Evolutionary conservation across 2,797 vertebrate genomes (phyloP).

Genomic region (Argya squamiceps): DNA sequence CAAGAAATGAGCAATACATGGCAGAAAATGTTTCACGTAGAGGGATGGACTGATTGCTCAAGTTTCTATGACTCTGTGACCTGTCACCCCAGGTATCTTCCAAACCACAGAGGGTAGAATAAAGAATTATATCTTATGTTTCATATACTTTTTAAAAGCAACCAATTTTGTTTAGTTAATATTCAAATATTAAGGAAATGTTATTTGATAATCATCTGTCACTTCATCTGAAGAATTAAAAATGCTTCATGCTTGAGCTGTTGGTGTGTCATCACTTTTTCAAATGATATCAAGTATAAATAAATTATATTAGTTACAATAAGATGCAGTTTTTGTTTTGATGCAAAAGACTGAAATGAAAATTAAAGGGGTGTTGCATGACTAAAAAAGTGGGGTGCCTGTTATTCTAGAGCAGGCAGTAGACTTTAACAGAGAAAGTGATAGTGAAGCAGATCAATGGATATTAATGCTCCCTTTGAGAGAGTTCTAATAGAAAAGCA

Average conservation of each 20-base stretch:
- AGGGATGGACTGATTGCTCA: neutral
- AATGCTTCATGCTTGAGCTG: constrained; percentile 68
- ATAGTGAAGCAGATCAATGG: neutral
- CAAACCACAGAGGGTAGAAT: neutral
- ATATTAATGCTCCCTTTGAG: neutral
- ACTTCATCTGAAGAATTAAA: constrained; percentile 65
- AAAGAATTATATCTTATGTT: neutral
- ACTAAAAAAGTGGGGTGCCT: neutral
- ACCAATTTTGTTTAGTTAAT: neutral
- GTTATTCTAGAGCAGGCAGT: neutral
- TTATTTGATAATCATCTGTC: constrained; percentile 61
- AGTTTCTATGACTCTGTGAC: neutral
- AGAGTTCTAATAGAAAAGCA: neutral
- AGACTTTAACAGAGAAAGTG: neutral
- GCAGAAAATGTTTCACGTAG: neutral
- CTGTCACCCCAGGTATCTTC: neutral
- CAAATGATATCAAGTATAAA: constrained; percentile 73
- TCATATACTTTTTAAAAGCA: neutral
- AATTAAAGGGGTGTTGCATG: constrained; percentile 19
- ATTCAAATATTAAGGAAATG: constrained; percentile 42
- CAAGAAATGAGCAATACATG: neutral
- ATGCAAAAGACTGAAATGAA: constrained; percentile 48
- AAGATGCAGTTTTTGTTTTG: constrained; percentile 72
- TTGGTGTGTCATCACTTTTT: constrained; percentile 62
- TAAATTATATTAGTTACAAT: constrained; percentile 73